Conservation (phyloP, 2,888 invertebrate genomes). For the Aphodius sticticus region DNA sequence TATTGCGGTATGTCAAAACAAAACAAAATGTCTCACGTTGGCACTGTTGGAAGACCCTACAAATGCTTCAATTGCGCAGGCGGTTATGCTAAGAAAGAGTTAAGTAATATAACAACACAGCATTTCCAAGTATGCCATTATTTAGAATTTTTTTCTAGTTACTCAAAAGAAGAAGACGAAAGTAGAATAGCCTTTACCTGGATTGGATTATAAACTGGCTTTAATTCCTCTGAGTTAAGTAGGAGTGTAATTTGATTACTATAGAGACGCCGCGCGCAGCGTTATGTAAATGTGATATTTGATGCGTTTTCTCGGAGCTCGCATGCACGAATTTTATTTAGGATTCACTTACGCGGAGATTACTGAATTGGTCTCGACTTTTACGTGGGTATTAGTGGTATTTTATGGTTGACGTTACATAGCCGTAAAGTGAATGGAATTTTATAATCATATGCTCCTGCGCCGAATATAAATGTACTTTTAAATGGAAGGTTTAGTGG, state of each 20-base stretch:
- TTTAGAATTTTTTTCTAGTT: no score
- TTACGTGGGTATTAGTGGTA: background rate
- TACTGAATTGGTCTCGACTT: constrained; percentile 4
- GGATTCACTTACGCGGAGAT: background rate
- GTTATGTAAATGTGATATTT: background rate
- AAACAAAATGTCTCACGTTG: no score
- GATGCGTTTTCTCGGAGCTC: background rate
- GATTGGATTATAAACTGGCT: background rate
- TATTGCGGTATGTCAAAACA: no score
- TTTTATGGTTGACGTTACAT: background rate
- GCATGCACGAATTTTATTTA: background rate
- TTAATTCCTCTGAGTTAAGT: background rate
- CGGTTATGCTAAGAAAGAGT: no score
- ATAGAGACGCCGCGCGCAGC: background rate
- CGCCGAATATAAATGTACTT: background rate
- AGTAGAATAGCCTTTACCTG: background rate
- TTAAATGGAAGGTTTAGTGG: background rate
- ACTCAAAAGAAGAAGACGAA: no score
- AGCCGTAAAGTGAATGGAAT: background rate
- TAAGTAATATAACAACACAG: no score
- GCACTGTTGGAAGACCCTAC: no score
- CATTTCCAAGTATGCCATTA: no score
- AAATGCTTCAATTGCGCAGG: no score
- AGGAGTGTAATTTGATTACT: constrained; percentile 4
- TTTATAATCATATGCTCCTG: background rate